phyloP scores from a whole-genome alignment of 2,888 invertebrate genomes.

The Leptogaster cylindrica region DNA sequence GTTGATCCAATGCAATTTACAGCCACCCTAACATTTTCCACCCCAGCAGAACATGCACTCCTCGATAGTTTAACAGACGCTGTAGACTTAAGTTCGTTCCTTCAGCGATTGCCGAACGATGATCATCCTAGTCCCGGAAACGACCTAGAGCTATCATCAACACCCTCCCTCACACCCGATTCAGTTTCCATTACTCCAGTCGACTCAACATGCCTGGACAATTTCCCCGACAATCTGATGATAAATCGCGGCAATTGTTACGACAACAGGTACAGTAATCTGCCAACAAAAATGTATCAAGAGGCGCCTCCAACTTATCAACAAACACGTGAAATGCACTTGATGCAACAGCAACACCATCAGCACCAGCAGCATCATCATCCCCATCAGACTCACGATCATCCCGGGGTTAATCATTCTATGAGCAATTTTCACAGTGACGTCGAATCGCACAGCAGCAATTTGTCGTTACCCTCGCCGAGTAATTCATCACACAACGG shows the following conservation, averaged over 20 bases:
- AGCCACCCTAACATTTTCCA: slow-evolving; percentile 80
- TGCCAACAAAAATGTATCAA: slow-evolving; percentile 53
- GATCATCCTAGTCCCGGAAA: slow-evolving; percentile 67
- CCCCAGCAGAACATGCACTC: slow-evolving; percentile 77
- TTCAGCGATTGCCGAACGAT: slow-evolving; percentile 72
- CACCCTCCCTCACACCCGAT: slow-evolving; percentile 75
- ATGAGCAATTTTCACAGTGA: slow-evolving; percentile 61
- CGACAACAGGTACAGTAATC: slow-evolving; percentile 47
- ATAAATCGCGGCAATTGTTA: slow-evolving; percentile 59
- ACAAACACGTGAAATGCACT: slow-evolving; percentile 68
- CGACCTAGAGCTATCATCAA: slow-evolving; percentile 75
- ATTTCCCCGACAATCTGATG: slow-evolving; percentile 77
- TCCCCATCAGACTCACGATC: slow-evolving; percentile 47
- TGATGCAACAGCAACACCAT: slow-evolving; percentile 67
- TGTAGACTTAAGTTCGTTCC: slow-evolving; percentile 76
- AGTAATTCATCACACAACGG: slow-evolving; percentile 76
- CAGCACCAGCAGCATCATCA: slow-evolving; percentile 63
- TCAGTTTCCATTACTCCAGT: slow-evolving; percentile 65
- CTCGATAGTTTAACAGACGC: slow-evolving; percentile 81
- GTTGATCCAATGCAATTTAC: slow-evolving; percentile 85
- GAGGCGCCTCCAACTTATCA: slow-evolving; percentile 67
- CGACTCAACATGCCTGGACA: slow-evolving; percentile 70
- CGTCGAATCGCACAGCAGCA: slow-evolving; percentile 66
- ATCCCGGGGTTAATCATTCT: slow-evolving; percentile 40
- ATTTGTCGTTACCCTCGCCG: slow-evolving; percentile 81